These are phyloP conservation scores for Dryobotodes eremita DNA, from an alignment of 2,888 invertebrate species.

Conservation along the genomic window DNA sequence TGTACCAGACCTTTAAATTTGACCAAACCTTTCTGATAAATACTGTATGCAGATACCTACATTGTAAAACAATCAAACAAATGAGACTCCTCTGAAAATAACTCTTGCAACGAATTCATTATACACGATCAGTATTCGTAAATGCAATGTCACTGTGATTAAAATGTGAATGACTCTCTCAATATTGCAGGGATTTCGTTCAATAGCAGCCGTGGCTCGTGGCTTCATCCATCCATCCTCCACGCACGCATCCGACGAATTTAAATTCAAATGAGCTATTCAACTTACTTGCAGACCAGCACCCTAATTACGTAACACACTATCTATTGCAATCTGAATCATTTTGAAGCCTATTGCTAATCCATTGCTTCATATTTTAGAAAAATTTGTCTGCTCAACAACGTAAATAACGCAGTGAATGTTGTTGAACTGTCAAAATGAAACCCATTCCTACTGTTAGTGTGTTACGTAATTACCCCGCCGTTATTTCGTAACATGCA, in stretches of 20 bases:
- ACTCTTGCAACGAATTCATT: constrained; percentile 36
- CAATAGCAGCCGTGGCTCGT: constrained; percentile 35
- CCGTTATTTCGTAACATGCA: constrained; percentile 77
- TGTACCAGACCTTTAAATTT: background rate
- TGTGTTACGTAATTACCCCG: too few species aligned
- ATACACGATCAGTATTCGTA: constrained; percentile 33
- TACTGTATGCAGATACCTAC: background rate
- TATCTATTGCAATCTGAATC: too few species aligned
- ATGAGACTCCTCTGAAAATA: constrained; percentile 17
- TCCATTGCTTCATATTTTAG: too few species aligned
- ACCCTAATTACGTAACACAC: too few species aligned
- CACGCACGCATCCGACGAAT: constrained; percentile 68
- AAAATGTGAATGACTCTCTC: constrained; percentile 54
- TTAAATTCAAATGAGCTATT: constrained; percentile 81
- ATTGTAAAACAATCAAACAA: background rate
- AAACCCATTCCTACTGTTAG: too few species aligned
- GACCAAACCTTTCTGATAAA: background rate
- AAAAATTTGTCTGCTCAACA: too few species aligned
- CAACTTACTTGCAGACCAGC: constrained; percentile 71
- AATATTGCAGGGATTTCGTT: constrained; percentile 45
- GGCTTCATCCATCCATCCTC: constrained; percentile 43
- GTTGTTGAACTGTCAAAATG: too few species aligned
- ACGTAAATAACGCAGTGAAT: too few species aligned
- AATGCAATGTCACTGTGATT: constrained; percentile 50
- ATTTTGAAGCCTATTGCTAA: too few species aligned